A percentile compares a stretch with the other conserved stretches of the same genome.
Conservation (phyloP, 2,797 vertebrate genomes). For the Etheostoma perlongum region DNA sequence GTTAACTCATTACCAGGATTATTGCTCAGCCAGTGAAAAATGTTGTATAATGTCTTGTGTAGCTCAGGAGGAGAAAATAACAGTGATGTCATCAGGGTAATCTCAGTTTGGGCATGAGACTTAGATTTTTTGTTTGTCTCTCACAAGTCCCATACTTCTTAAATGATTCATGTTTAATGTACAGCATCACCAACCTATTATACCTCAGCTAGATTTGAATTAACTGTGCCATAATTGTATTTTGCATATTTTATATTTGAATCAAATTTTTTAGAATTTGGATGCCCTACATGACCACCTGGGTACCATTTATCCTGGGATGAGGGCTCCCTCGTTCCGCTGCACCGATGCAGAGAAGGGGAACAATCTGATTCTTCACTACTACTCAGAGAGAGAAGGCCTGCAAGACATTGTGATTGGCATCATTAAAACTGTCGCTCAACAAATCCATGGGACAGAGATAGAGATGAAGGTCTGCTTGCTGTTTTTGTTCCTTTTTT, state of each 20-base stretch:
- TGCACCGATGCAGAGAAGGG: slow-evolving; percentile 98
- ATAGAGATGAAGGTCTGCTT: slow-evolving; percentile 97
- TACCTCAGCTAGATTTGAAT: not conserved
- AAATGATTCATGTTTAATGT: slow-evolving; percentile 10
- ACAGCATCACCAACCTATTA: not conserved
- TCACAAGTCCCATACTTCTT: not conserved
- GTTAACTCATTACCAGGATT: not conserved
- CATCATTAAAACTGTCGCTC: slow-evolving; percentile 98
- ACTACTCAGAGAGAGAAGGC: slow-evolving; percentile 98
- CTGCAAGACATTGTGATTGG: slow-evolving; percentile 99
- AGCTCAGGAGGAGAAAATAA: not conserved
- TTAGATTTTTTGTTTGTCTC: not conserved
- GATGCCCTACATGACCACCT: slow-evolving; percentile 98
- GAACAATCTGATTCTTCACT: slow-evolving; percentile 97
- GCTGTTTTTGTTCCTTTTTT: slow-evolving; percentile 29
- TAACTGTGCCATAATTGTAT: not conserved
- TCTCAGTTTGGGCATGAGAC: not conserved
- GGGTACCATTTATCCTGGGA: slow-evolving; percentile 98
- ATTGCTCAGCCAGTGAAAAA: not conserved
- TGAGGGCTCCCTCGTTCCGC: slow-evolving; percentile 98
- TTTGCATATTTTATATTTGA: slow-evolving; percentile 38
- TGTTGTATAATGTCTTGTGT: not conserved
- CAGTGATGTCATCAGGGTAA: not conserved
- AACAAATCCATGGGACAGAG: slow-evolving; percentile 98
- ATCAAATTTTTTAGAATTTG: slow-evolving; percentile 88